A percentile compares a stretch with the other conserved stretches of the same genome.
Conservation (phyloP, 2,888 invertebrate species). For the Periphyllus acericola region DNA sequence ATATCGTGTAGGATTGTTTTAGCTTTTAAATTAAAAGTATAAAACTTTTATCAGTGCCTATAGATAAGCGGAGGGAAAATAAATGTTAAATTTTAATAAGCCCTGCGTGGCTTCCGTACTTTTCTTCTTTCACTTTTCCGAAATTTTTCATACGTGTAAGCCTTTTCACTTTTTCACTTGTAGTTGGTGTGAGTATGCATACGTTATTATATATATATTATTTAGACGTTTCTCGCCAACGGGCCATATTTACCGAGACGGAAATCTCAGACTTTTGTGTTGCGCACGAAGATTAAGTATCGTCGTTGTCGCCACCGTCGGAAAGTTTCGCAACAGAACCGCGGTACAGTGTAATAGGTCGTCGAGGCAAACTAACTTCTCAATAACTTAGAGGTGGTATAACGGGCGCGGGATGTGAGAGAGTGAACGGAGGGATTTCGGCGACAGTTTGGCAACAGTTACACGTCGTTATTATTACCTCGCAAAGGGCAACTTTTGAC, state of each 20-base stretch:
- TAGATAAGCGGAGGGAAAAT: too few species aligned
- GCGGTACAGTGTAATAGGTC: constrained; percentile 1
- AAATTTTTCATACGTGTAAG: too few species aligned
- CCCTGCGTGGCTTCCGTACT: too few species aligned
- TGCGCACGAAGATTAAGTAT: constrained; percentile 35
- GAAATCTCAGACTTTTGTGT: constrained; percentile 10
- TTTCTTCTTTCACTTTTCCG: too few species aligned
- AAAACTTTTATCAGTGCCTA: too few species aligned
- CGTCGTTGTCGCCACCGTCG: not conserved
- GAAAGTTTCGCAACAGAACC: constrained; percentile 39
- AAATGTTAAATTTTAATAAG: too few species aligned
- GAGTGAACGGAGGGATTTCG: not conserved
- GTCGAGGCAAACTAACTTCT: constrained; percentile 44
- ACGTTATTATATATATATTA: too few species aligned
- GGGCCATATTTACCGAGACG: not conserved
- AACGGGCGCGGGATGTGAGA: not conserved
- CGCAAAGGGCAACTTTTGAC: constrained; percentile 44
- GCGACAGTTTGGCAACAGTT: constrained; percentile 53
- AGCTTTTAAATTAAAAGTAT: too few species aligned
- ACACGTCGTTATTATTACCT: constrained; percentile 41
- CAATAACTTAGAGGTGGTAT: constrained; percentile 34
- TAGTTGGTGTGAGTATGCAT: too few species aligned
- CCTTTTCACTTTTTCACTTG: too few species aligned
- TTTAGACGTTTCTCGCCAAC: not conserved
- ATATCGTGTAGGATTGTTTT: too few species aligned